phyloP scores from a whole-genome alignment of 1,140 invertebrate species.

The Papilio helenus region DNA sequence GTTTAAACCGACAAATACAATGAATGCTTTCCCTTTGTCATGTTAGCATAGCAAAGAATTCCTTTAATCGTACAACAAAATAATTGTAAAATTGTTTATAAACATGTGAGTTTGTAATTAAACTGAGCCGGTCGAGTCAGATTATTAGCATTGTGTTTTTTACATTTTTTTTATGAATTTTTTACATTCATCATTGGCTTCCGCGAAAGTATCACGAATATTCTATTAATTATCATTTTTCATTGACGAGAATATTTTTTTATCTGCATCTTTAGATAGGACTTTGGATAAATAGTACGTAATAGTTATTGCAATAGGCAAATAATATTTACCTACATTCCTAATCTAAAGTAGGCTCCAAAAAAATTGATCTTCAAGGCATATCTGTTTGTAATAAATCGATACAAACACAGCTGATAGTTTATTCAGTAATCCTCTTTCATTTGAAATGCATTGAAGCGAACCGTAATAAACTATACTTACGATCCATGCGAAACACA shows the following conservation, averaged over 20 bases:
- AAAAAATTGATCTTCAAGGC: neutral
- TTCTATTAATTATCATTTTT: no score
- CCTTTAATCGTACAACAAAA: neutral
- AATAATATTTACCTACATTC: no score
- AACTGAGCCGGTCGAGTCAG: no score
- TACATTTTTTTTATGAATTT: no score
- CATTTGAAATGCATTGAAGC: conserved; percentile 25
- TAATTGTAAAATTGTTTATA: no score
- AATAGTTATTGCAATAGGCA: neutral
- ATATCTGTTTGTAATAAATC: neutral
- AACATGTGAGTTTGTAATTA: no score
- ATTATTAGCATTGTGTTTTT: no score
- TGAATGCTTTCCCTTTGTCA: neutral
- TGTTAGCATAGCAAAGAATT: neutral
- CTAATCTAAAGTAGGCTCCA: neutral
- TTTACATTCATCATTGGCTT: no score
- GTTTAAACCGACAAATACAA: neutral
- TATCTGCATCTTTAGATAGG: no score
- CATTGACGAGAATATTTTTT: no score
- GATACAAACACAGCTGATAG: neutral
- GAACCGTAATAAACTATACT: conserved; percentile 23
- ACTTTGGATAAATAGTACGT: no score
- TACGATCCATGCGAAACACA: conserved; percentile 11
- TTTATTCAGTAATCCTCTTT: conserved; percentile 7
- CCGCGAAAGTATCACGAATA: no score